Percentiles rank a stretch among this genome's conserved stretches.
Conservation (phyloP, 2,888 invertebrate species). For the Axea sp. region DNA sequence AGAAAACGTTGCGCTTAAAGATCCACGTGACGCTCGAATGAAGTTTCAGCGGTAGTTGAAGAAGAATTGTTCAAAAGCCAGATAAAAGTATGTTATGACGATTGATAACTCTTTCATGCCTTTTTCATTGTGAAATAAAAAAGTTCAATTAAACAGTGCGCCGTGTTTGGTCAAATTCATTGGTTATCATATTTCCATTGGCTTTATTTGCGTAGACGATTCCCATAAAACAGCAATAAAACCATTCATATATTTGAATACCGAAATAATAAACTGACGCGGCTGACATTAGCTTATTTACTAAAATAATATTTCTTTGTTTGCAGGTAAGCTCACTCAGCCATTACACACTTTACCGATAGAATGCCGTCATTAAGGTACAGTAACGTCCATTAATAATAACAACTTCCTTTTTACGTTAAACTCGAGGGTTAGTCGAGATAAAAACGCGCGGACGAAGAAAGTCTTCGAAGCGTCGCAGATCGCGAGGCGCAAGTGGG, state of each 20-base stretch:
- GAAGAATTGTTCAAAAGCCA: too few species aligned
- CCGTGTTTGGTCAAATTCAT: conserved; percentile 13
- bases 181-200: conserved; percentile 30
- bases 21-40: too few species aligned
- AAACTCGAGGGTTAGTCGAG: conserved; percentile 26
- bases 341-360: conserved; percentile 42
- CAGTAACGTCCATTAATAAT: conserved; percentile 45
- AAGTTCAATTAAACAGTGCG: conserved; percentile 2
- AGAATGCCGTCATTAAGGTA: conserved; percentile 44
- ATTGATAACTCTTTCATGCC: too few species aligned
- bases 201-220: conserved; percentile 31
- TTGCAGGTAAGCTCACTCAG: conserved; percentile 54
- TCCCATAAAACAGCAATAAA: conserved; percentile 32
- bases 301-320: conserved; percentile 48
- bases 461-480: conserved; percentile 45
- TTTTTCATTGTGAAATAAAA: too few species aligned
- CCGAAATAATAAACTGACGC: conserved; percentile 14
- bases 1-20: too few species aligned
- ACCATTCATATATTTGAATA: conserved; percentile 26
- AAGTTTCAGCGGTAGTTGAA: too few species aligned
- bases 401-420: conserved; percentile 48
- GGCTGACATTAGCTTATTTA: conserved; percentile 26
- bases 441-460: conserved; percentile 33
- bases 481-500: conserved; percentile 18
- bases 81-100: too few species aligned